These are phyloP conservation scores for Megalops atlanticus DNA, from an alignment of 2,113 vertebrate species.

Conservation along the genomic window DNA sequence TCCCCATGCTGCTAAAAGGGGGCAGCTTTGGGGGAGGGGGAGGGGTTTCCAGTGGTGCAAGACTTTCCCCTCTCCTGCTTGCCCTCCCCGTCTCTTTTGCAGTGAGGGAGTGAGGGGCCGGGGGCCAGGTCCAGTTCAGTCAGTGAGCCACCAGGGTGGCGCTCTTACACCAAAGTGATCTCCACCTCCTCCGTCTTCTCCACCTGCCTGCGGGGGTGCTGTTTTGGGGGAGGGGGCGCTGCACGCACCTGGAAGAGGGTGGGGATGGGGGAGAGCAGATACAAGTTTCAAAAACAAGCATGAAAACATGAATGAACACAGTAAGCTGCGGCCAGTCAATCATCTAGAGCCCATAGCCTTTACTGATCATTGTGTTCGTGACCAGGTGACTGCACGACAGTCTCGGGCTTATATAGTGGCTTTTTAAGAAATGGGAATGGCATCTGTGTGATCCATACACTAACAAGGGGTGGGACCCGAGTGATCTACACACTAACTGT, in stretches of 20 bases:
- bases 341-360: background rate
- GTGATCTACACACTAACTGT: background rate
- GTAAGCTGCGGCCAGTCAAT: background rate
- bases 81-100: background rate
- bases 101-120: background rate
- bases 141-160: conserved; percentile 33
- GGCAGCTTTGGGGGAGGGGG: conserved; percentile 10
- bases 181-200: conserved; percentile 97
- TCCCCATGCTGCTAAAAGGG: conserved; percentile 42
- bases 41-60: conserved; percentile 20
- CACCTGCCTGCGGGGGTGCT: conserved; percentile 78
- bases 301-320: background rate
- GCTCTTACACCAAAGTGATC: conserved; percentile 90
- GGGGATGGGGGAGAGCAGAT: background rate
- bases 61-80: conserved; percentile 21
- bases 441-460: background rate
- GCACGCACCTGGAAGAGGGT: conserved; percentile 83
- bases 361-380: background rate
- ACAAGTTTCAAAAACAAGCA: too few species aligned
- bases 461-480: background rate
- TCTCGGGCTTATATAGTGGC: background rate
- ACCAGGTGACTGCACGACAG: background rate
- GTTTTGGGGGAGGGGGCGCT: conserved; percentile 92
- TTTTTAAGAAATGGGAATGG: background rate
- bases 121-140: conserved; percentile 46